These are phyloP conservation scores for Helicorthomorpha holstii DNA, from an alignment of 1,140 invertebrate genomes.

Conservation along the genomic window DNA sequence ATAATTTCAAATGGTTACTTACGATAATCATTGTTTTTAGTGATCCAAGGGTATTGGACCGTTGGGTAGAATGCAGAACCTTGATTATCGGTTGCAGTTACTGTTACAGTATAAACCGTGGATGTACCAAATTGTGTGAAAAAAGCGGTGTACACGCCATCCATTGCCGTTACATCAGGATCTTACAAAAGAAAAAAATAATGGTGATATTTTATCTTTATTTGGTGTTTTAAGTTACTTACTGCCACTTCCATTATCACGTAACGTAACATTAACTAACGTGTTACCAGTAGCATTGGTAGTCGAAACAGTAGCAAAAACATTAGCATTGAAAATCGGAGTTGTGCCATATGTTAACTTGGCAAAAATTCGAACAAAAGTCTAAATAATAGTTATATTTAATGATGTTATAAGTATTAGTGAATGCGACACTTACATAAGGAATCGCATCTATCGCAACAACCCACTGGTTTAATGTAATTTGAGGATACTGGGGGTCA, in stretches of 20 bases:
- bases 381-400: too few species aligned
- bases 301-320: conserved; percentile 18
- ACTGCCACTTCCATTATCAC: conserved; percentile 29
- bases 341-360: conserved; percentile 17
- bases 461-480: too few species aligned
- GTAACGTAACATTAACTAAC: conserved; percentile 14
- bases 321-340: conserved; percentile 20
- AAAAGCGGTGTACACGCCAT: conserved; percentile 45
- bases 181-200: conserved; percentile 25
- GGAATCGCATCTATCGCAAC: too few species aligned
- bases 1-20: neutral
- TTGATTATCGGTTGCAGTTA: neutral
- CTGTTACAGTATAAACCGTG: neutral
- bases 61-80: neutral
- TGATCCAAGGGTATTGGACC: neutral
- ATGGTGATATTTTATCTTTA: neutral
- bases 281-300: conserved; percentile 14
- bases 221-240: conserved; percentile 39
- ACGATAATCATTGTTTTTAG: neutral
- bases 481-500: too few species aligned
- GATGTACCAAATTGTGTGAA: conserved; percentile 27
- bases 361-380: conserved; percentile 14
- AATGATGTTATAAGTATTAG: too few species aligned
- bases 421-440: too few species aligned
- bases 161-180: conserved; percentile 42